phyloP scores from a whole-genome alignment of 1,140 invertebrate genomes.

The Psilanteris sp. region DNA sequence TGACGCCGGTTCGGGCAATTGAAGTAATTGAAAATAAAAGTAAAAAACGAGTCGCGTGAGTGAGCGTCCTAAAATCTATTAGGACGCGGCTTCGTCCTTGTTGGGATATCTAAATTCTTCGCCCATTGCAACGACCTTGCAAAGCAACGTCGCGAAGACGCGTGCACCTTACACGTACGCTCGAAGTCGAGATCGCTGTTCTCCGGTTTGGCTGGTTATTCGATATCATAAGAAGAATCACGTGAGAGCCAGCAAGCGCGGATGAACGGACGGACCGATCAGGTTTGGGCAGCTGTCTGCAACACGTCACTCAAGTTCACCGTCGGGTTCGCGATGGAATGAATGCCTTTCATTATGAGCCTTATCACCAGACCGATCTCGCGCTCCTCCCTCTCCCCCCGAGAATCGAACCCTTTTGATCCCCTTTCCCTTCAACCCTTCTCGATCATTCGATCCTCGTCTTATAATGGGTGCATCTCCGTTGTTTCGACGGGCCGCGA shows the following conservation, averaged over 20 bases:
- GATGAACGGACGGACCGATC: conserved; percentile 71
- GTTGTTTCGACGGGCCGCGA: conserved; percentile 10
- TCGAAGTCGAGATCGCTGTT: conserved; percentile 30
- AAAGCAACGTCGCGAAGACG: conserved; percentile 29
- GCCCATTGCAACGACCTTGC: conserved; percentile 27
- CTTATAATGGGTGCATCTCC: conserved; percentile 2
- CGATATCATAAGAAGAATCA: conserved; percentile 78
- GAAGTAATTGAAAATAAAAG: too few relatives aligned
- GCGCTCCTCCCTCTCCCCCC: conserved; percentile 22
- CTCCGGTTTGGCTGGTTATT: conserved; percentile 74
- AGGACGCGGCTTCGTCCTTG: too few relatives aligned
- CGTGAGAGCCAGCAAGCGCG: conserved; percentile 68
- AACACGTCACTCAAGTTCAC: conserved; percentile 78
- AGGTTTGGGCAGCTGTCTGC: conserved; percentile 80
- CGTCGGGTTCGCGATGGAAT: conserved; percentile 73
- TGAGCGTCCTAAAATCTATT: too few relatives aligned
- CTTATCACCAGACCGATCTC: conserved; percentile 74
- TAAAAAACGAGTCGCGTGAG: too few relatives aligned
- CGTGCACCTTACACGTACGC: conserved; percentile 61
- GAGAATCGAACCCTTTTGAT: conserved; percentile 27
- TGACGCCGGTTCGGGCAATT: too few relatives aligned
- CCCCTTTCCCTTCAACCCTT: conserved; percentile 9
- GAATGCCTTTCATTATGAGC: conserved; percentile 79
- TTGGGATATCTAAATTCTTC: neutral
- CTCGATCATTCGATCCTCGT: conserved; percentile 6